Base-by-base conservation (phyloP, 2,888 invertebrate genomes). In the Platycheirus rosarum region DNA sequence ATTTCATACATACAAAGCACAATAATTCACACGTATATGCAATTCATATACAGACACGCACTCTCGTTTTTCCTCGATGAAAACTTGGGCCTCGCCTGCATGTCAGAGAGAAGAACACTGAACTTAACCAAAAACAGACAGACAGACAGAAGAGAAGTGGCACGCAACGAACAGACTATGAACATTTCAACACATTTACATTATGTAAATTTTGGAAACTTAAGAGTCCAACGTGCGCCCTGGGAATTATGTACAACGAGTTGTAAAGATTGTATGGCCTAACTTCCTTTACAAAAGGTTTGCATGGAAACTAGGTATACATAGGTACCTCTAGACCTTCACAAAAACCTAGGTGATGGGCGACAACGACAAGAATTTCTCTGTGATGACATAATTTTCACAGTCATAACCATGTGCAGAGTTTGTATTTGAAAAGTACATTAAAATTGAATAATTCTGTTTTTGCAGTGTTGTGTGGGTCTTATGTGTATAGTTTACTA, bases 371-470 rank as follows among this genome's bases (percentile, higher is more conserved):
- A 40, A 68, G 68, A 68, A 49, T 32, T 51, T n/a, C 63, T 55
- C 44, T 18, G 35, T 42, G 62, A 68, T 57, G 74, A 74, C 68
- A 79, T 74, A 68, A 79, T 79, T 79, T 63, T 63, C 68, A 20
- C 55, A 79, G 62, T 69, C 63, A 68, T 62, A 68, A 55, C 68
- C 62, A 62, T 77, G 14, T 18, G 53, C 40, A 40, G 62, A 63
- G 78, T 78, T 78, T 78, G 69, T 74, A 68, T 74, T 74, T 62
- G 32, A 63, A 69, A 74, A 74, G 62, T 74, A 49, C 68, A 74
- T 79, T 79, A 69, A 79, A 79, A 79, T 79, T 79, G 74, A 79
- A 79, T 79, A 74, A 79, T 68, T 74, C 74, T 74, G 53, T 62
- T 49, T 35, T 53, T 20, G 48, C 74, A 74, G 37, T 62, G 60